Base-by-base conservation (phyloP, 1,140 invertebrate species). In the Oryctes rhinoceros region DNA sequence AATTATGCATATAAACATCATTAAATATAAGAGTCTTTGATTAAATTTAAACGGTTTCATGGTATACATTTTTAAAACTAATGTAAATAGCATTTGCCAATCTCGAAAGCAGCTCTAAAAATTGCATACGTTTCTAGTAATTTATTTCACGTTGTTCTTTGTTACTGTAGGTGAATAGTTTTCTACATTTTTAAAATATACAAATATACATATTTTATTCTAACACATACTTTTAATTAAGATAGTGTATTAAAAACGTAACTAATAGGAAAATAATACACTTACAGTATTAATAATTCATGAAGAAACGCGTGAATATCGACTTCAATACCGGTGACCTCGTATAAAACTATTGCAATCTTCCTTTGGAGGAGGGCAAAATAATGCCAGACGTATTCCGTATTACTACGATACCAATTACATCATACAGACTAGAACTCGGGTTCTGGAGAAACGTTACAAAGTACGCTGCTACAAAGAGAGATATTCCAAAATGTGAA, bases 391-490 rank as follows among this genome's bases (percentile, higher is more conserved):
- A 15, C 24, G 65, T 71, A 71, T 71, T 71, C 65, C 65, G 65
- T 71, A 71, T 71, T 71, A 71, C 65, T 71, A 71, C 65, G 65
- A 71, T 71, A 71, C 65, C 65, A 71, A 71, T 71, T 71, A 71
- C 65, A 37, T 71, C 65, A 71, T 71, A 71, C 20, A 30, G 24
- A 15, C 65, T 67, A 11, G 65, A 37, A 24, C 24, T 71, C 7
- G 11, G 7, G 24, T 24, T 71, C 20, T 71, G 13, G 15, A 18
- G 53, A 59, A 53, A 11, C 18, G 4, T 59, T 59, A 18, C 18
- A 18, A 59, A 59, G 65, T 37, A 30, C 35, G 24, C 35, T 24
- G 13, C 9, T 71, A 20, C 20, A 35, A 71, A 71, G 65, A 35
- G 35, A 71, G 18, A 18, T 71, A 71, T 71, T 71, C 65, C 65